These are phyloP conservation scores for Porites lutea DNA, from an alignment of 64 coral and sea anemone species.

Conservation along the genomic window DNA sequence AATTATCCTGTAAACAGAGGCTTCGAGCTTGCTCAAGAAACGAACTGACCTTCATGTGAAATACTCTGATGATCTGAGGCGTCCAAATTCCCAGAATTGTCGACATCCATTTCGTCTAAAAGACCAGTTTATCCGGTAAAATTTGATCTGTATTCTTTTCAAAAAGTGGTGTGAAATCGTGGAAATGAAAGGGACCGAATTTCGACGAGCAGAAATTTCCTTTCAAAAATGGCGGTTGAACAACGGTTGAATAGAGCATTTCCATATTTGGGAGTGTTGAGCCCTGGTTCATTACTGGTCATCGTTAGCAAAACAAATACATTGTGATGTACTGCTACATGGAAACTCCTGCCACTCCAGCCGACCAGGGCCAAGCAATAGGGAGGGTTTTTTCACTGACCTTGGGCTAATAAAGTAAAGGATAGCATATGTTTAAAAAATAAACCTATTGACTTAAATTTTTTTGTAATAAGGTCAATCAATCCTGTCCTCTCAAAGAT, in stretches of 20 bases:
- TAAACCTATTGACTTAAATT: no score
- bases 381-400: no score
- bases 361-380: no score
- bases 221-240: conserved; percentile 88
- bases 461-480: no score
- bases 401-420: no score
- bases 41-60: conserved; percentile 37
- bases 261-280: conserved; percentile 65
- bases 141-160: neutral
- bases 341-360: no score
- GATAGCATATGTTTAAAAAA: no score
- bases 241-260: conserved; percentile 51
- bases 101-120: conserved; percentile 56
- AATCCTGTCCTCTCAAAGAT: no score
- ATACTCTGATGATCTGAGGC: conserved; percentile 37
- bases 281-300: neutral
- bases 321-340: no score
- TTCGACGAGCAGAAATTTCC: conserved; percentile 17
- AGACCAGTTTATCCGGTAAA: neutral
- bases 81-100: conserved; percentile 41
- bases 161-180: neutral
- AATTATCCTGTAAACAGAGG: neutral
- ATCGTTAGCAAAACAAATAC: neutral
- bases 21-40: neutral
- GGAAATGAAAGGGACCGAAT: neutral